Evolutionary conservation across 2,797 vertebrate species (phyloP).

Genomic region (Sphaeramia orbicularis): DNA sequence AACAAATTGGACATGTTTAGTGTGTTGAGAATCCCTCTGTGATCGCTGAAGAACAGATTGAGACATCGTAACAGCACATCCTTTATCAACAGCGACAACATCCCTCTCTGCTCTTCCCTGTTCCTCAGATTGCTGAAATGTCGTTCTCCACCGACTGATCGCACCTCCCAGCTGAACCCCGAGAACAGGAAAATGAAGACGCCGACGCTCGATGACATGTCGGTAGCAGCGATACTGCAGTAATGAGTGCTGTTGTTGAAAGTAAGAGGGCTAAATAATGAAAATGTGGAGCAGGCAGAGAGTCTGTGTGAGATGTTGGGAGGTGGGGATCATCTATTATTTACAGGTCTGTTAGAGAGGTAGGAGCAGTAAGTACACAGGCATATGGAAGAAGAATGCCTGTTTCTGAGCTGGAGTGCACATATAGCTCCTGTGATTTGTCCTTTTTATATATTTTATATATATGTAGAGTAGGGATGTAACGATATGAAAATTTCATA

Average conservation of each 20-base stretch:
- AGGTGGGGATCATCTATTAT: slow-evolving; percentile 78
- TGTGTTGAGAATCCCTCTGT: slow-evolving; percentile 9
- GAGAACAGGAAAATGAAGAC: slow-evolving; percentile 45
- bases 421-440: slow-evolving; percentile 50
- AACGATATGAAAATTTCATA: too few species aligned
- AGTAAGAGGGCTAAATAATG: slow-evolving; percentile 69
- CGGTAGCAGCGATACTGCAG: slow-evolving; percentile 25
- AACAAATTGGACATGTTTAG: not conserved
- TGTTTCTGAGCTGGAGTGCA: slow-evolving; percentile 45
- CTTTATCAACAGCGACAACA: slow-evolving; percentile 34
- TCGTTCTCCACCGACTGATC: slow-evolving; percentile 23
- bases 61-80: slow-evolving; percentile 23
- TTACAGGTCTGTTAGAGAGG: slow-evolving; percentile 69
- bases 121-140: slow-evolving; percentile 6
- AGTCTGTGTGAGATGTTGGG: slow-evolving; percentile 62
- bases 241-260: slow-evolving; percentile 67
- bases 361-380: slow-evolving; percentile 55
- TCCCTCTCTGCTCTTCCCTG: not conserved
- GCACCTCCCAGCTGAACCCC: slow-evolving; percentile 34
- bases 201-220: slow-evolving; percentile 24
- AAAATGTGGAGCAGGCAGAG: slow-evolving; percentile 58
- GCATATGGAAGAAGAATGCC: slow-evolving; percentile 54
- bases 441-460: slow-evolving; percentile 56
- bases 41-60: slow-evolving; percentile 18
- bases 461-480: too few species aligned